Evolutionary conservation across 2,888 invertebrate genomes (phyloP), one percentile per base, ranked within the genome.

Genomic region (Pyrrhia umbra): DNA sequence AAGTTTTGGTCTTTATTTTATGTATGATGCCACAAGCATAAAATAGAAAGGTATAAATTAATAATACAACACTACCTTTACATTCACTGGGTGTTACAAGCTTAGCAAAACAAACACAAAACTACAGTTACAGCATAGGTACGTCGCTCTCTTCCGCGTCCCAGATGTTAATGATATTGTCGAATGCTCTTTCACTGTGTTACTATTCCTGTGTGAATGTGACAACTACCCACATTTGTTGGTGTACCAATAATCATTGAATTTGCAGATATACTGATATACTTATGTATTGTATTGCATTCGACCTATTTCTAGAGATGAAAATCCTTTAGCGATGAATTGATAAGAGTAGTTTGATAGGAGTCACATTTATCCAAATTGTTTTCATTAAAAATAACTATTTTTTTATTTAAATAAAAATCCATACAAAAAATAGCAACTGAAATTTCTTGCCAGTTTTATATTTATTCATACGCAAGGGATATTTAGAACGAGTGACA

Each of bases 101-200:
- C 43, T 64, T 34, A 61, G 47, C 66, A 50, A 64, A 73, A 76
- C 74, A 73, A 76, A 77, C 51, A 62, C 52, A 67, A 64, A 76
- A 76, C 69, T 67, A 66, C 39, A 50, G 66, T 76, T 54, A 61
- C 73, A 15, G 43, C 49, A 58, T 66, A 16, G 43, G 37, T 39
- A 55, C 68, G 61, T 66, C 69, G 69, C 56, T 61, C 60, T 54
- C 37, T 47, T 64, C 52, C 42, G 45, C 37, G 63, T 50, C 49
- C 63, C 63, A 73, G 60, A 73, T 69, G 77, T 34, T 73, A 76
- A 76, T 74, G 64, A 55, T 54, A 70, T 67, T 76, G 66, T 60
- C 61, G 56, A 72, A 69, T 64, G 54, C 56, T 47, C 62, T 63
- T 64, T 62, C 74, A 56, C 57, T 64, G 39, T 59, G 52, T 54